These are phyloP conservation scores for Phragmatobia fuliginosa DNA, from an alignment of 2,888 invertebrate species.

Conservation along the genomic window DNA sequence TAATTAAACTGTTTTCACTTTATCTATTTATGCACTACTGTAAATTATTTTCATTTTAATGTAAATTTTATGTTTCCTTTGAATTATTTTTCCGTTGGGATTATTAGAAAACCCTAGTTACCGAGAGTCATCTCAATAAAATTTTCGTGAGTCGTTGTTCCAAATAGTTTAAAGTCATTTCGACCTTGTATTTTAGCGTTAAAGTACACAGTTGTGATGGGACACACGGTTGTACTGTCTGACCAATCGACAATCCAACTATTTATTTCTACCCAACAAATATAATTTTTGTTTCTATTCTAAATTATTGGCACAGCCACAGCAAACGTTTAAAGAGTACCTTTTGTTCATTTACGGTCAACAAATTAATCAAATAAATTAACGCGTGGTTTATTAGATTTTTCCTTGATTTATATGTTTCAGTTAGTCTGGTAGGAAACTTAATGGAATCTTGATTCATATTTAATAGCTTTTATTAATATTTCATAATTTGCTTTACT, in stretches of 20 bases:
- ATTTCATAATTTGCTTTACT: neutral
- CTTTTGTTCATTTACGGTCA: neutral
- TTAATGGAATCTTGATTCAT: neutral
- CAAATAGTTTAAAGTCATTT: conserved; percentile 55
- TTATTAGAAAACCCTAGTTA: conserved; percentile 21
- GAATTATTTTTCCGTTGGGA: neutral
- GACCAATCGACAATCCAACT: neutral
- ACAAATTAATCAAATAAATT: neutral
- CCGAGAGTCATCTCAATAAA: conserved; percentile 49
- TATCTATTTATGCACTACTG: neutral
- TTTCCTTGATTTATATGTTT: neutral
- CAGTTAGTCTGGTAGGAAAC: neutral
- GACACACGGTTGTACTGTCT: conserved; percentile 16
- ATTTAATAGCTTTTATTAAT: neutral
- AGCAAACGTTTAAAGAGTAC: neutral
- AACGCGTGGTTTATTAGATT: neutral
- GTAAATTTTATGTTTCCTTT: neutral
- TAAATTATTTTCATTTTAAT: neutral
- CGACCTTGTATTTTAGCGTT: conserved; percentile 23
- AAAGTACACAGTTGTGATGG: conserved; percentile 12
- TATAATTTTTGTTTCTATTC: neutral
- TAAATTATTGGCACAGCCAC: neutral
- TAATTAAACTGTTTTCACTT: neutral
- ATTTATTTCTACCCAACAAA: neutral
- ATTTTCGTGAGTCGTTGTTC: conserved; percentile 52